phyloP scores from a whole-genome alignment of 2,888 invertebrate genomes.

The Horisme vitalbata region DNA sequence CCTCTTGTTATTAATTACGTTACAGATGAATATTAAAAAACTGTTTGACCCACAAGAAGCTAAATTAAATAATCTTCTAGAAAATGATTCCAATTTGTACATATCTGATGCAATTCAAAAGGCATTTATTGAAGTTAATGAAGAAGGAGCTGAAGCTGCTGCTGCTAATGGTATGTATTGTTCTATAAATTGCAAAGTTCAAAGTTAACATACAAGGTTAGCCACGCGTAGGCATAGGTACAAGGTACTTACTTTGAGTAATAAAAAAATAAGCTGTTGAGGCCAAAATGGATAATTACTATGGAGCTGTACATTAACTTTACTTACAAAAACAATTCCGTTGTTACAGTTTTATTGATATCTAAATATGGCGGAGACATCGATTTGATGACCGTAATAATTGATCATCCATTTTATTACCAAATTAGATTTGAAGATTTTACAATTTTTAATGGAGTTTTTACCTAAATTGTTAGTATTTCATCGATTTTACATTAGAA shows the following conservation, averaged over 20 bases:
- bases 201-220: no score
- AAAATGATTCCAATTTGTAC: slow-evolving; percentile 62
- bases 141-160: slow-evolving; percentile 93
- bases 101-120: slow-evolving; percentile 90
- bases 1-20: slow-evolving; percentile 1
- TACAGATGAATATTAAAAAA: slow-evolving; percentile 50
- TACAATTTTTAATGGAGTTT: slow-evolving; percentile 10
- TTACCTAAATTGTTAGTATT: slow-evolving; percentile 2
- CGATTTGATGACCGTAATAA: slow-evolving; percentile 7
- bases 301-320: no score
- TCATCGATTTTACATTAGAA: not conserved
- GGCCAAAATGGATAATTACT: no score
- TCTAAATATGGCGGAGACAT: slow-evolving; percentile 12
- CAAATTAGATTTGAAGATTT: not conserved
- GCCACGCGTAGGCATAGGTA: no score
- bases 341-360: slow-evolving; percentile 8
- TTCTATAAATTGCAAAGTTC: no score
- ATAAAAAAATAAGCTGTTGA: no score
- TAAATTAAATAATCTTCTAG: slow-evolving; percentile 84
- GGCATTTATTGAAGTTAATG: slow-evolving; percentile 92
- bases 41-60: slow-evolving; percentile 72
- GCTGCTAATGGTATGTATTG: slow-evolving; percentile 90
- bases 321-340: not conserved
- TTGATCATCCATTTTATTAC: slow-evolving; percentile 21
- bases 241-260: no score